Base-by-base conservation (phyloP, 1,140 invertebrate genomes). In the Parapsyche elsis region DNA sequence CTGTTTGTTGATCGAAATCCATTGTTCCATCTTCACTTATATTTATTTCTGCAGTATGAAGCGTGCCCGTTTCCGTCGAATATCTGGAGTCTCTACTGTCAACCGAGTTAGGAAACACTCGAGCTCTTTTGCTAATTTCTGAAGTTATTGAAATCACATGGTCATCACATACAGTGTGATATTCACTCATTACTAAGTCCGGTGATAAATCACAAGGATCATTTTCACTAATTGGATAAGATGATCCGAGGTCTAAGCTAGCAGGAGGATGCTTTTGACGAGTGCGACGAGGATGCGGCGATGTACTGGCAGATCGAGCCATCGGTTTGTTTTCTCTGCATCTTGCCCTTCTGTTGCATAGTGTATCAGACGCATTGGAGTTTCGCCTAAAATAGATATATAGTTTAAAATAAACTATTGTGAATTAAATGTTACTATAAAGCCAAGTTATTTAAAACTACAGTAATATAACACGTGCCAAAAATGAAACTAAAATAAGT, bases 351-450 rank as follows among this genome's bases (percentile, higher is more conserved):
- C 85, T 81, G 26, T 85, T 78, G 24, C 85, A 84, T 23, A 86
- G 84, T 23, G 84, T 86, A 71, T 87, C 87, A 12, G 87, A 87
- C 7, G 87, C 84, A 67, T 87, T 87, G 0, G 87, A 87, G 78
- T 85, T 87, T 49, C 84, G 73, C 80, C 26, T 83, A 16, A 71
- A 79, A 64, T 80, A 38, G 30, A 38, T 38, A 38, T 4, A 38
- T 38, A n/a, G n/a, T 38, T 38, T 38, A 38, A 4, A 38, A 7
- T 38, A 38, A 1, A 38, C 7, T 38, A 38, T 38, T 38, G 1
- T 1, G 30, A 38, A 38, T 4, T 38, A 38, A 38, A 38, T 7
- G 30, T 1, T 38, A 38, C 7, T 4, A 38, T 4, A 38, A 38
- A n/a, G n/a, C n/a, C n/a, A n/a, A n/a, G n/a, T n/a, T n/a, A n/a